Conservation (phyloP, 53 echinoderm and acorn worm genomes). For the Holothuria scabra region DNA sequence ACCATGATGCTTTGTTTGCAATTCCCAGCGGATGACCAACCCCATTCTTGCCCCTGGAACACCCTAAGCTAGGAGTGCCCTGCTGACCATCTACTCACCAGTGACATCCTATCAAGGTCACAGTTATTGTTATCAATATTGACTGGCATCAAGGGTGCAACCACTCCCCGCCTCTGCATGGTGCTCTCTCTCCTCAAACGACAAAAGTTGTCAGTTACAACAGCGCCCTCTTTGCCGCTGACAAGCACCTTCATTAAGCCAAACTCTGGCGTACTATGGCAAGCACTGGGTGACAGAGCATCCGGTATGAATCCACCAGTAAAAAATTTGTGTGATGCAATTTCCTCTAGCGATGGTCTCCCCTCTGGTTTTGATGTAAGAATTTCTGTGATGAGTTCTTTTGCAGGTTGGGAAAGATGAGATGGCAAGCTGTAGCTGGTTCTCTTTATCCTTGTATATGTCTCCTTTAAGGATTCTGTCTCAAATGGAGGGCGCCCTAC, state of each 20-base stretch:
- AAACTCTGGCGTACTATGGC: conserved; percentile 81
- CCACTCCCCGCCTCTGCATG: conserved; percentile 74
- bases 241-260: conserved; percentile 92
- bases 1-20: too few relatives aligned
- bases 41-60: too few relatives aligned
- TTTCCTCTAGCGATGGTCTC: conserved; percentile 88
- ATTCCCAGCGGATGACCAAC: too few relatives aligned
- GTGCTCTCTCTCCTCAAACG: conserved; percentile 91
- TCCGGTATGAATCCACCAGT: conserved; percentile 86
- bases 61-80: too few relatives aligned
- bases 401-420: conserved; percentile 75
- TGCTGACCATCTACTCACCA: not conserved
- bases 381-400: conserved; percentile 83
- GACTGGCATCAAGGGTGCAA: conserved; percentile 71
- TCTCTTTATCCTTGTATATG: conserved; percentile 92
- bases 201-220: conserved; percentile 93
- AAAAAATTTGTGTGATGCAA: conserved; percentile 79
- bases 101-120: conserved; percentile 11
- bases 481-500: conserved; percentile 97
- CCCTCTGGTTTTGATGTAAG: conserved; percentile 91
- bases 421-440: conserved; percentile 91
- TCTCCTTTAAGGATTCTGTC: conserved; percentile 89
- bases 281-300: conserved; percentile 81
- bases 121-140: conserved; percentile 65
- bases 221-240: conserved; percentile 82